Evolutionary conservation across 2,797 vertebrate genomes (phyloP).

Genomic region (Apodemus agrarius): DNA sequence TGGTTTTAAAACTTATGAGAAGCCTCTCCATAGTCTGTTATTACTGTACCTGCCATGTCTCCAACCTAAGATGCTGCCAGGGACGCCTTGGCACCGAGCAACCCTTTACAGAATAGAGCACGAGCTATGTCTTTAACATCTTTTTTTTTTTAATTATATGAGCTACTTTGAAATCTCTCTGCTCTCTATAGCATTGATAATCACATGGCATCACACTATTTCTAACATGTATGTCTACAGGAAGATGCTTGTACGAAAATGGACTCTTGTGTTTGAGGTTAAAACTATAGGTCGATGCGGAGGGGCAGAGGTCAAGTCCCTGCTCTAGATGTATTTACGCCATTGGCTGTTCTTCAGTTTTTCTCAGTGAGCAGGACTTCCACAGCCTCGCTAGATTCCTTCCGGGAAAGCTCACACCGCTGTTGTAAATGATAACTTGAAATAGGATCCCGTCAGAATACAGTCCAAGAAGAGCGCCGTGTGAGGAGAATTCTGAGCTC

Average conservation of each 20-base stretch:
- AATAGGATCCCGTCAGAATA: background rate
- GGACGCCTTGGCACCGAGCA: background rate
- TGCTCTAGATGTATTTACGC: background rate
- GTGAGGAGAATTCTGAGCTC: background rate
- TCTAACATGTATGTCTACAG: background rate
- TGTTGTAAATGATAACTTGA: background rate
- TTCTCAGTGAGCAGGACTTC: background rate
- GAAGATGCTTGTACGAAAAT: background rate
- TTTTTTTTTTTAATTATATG: background rate
- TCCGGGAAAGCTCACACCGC: background rate
- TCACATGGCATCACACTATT: background rate
- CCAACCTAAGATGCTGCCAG: background rate
- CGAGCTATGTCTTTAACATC: background rate
- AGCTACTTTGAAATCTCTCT: slow-evolving; percentile 12
- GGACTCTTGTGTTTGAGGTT: background rate
- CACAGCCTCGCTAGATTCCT: background rate
- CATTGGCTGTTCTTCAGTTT: background rate
- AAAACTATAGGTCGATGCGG: background rate
- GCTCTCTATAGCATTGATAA: background rate
- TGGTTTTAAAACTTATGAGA: background rate
- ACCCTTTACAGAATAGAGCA: background rate
- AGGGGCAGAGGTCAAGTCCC: background rate
- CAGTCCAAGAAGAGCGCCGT: background rate
- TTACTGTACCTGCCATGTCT: background rate
- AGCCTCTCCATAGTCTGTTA: background rate